These are phyloP conservation scores for Anarhynchus alexandrinus DNA, from an alignment of 2,113 vertebrate species.

Conservation along the genomic window DNA sequence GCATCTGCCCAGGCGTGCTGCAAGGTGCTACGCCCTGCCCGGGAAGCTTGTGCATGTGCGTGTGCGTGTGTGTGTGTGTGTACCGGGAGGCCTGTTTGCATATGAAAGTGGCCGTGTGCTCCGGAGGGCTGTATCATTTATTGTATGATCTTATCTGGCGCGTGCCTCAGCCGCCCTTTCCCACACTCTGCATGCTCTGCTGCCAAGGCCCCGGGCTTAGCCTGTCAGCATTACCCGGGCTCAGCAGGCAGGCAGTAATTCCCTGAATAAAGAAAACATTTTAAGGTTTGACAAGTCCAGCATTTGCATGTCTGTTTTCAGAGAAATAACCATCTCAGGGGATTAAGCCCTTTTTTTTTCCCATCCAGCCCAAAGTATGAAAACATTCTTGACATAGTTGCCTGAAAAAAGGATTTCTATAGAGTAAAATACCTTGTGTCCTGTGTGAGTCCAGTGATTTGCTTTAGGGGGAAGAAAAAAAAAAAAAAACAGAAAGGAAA, in stretches of 20 bases:
- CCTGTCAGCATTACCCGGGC: constrained; percentile 79
- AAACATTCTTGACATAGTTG: constrained; percentile 79
- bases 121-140: constrained; percentile 66
- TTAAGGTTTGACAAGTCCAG: constrained; percentile 70
- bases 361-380: constrained; percentile 71
- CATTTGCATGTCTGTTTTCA: constrained; percentile 80
- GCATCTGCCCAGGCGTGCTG: accelerated
- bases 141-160: constrained; percentile 82
- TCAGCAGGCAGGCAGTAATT: constrained; percentile 85
- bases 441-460: constrained; percentile 55
- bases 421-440: constrained; percentile 57
- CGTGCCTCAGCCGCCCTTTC: constrained; percentile 84
- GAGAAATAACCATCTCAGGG: constrained; percentile 79
- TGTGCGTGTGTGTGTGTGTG: background rate
- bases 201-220: constrained; percentile 72
- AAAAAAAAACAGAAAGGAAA: background rate
- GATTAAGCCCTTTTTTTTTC: constrained; percentile 71
- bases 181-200: constrained; percentile 82
- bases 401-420: constrained; percentile 72
- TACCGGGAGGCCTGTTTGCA: constrained; percentile 81
- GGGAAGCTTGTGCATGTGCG: background rate
- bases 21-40: constrained; percentile 21
- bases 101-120: constrained; percentile 75
- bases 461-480: background rate
- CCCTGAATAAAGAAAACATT: constrained; percentile 76